Base-by-base conservation (phyloP, 1,140 invertebrate species). In the Drosophila nannoptera region DNA sequence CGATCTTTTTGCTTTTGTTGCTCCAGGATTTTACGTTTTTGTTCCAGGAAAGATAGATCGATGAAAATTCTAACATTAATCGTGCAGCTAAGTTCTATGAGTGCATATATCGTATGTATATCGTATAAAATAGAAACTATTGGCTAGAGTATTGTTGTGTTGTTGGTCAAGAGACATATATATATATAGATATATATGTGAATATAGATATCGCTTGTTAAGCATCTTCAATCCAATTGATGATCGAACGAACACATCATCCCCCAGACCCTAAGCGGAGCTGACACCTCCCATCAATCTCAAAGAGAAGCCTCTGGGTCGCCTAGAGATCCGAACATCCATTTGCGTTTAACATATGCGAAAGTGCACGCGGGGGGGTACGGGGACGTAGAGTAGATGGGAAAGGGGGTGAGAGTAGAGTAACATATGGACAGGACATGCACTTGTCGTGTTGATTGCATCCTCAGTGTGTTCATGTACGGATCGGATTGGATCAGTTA, bases 41-140 rank as follows among this genome's bases (percentile, higher is more conserved):
- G 92, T 94, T 94, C 93, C 91, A 95, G 92, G 92, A 94, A 94
- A 92, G 94, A 94, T 75, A 93, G 91, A 91, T 93, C 92, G 91
- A 93, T 93, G 91, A 93, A 93, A 92, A 93, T 92, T 92, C 92
- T 93, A 92, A 91, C 89, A 89, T 89, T 89, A 89, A 89, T 89
- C 83, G 84, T 89, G 87, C 87, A 89, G 84, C 87, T 81, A 77
- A 69, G 74, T 89, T 88, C 88, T 89, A 74, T 69, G 63, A 73
- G 70, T 61, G 64, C 42, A 40, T 62, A 73, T 83, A n/a, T n/a
- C n/a, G n/a, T n/a, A 84, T 54, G 48, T 77, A 22, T 22, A 22
- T 22, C 22, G 22, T 22, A 22, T 22, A 22, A 2, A 22, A 22
- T 22, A 22, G 22, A 22, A 22, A 22, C 22, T 22, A 72, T 56